Evolutionary conservation across 2,888 invertebrate species (phyloP).

Genomic region (Baronia brevicornis): DNA sequence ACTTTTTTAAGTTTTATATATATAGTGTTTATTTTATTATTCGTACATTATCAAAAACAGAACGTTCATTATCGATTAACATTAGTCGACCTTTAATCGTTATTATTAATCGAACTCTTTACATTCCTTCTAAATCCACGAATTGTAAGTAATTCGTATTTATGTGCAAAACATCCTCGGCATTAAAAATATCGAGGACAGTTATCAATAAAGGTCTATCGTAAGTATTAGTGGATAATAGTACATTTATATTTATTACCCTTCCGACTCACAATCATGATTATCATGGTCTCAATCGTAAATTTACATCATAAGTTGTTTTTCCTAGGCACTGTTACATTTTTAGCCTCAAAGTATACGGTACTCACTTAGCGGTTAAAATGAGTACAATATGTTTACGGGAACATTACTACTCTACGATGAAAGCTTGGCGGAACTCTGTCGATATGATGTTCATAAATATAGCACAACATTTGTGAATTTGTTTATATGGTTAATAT

Average conservation of each 20-base stretch:
- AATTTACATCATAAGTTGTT: constrained; percentile 70
- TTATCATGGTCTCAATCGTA: constrained; percentile 62
- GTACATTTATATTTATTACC: constrained; percentile 36
- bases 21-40: constrained; percentile 1
- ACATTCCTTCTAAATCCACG: too few relatives aligned
- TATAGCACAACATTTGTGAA: too few relatives aligned
- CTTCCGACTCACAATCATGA: constrained; percentile 70
- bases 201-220: constrained; percentile 8
- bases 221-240: constrained; percentile 11
- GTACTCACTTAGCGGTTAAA: constrained; percentile 31
- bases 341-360: constrained; percentile 50
- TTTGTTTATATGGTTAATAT: too few relatives aligned
- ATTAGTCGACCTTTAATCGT: too few relatives aligned
- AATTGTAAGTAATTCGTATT: too few relatives aligned
- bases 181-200: constrained; percentile 1
- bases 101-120: too few relatives aligned
- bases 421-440: constrained; percentile 25
- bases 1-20: neutral
- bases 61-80: too few relatives aligned
- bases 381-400: constrained; percentile 46
- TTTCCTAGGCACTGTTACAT: constrained; percentile 68
- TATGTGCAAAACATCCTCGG: too few relatives aligned
- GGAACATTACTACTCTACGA: constrained; percentile 40
- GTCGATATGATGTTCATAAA: too few relatives aligned
- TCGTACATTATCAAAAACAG: too few relatives aligned